Conservation (phyloP, 2,797 vertebrate genomes). For the Novumbra hubbsi region DNA sequence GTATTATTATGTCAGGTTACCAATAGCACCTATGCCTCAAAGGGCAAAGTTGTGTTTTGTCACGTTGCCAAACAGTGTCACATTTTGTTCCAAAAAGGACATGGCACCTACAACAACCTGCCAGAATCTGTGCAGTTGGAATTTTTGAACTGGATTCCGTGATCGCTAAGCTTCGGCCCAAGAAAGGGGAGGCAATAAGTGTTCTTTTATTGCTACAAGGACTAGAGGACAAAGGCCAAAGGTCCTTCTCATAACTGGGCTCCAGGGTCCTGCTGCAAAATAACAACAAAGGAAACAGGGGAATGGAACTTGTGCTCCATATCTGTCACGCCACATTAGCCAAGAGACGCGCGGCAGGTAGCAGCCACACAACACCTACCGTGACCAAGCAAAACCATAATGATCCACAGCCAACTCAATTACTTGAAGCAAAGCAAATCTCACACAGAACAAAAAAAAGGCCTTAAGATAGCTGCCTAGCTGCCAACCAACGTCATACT, state of each 20-base stretch:
- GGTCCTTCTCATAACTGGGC: slow-evolving; percentile 61
- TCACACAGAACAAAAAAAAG: slow-evolving; percentile 50
- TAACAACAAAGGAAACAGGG: slow-evolving; percentile 61
- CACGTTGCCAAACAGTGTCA: slow-evolving; percentile 61
- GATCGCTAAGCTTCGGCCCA: slow-evolving; percentile 55
- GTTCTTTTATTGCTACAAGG: slow-evolving; percentile 55
- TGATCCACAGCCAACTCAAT: slow-evolving; percentile 60
- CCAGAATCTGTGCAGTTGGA: slow-evolving; percentile 46
- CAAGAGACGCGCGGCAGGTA: slow-evolving; percentile 54
- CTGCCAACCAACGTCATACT: slow-evolving; percentile 65
- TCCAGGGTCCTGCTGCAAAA: slow-evolving; percentile 55
- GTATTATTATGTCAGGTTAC: slow-evolving; percentile 70
- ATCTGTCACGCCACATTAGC: slow-evolving; percentile 67
- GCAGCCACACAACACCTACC: slow-evolving; percentile 64
- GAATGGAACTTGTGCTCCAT: slow-evolving; percentile 60
- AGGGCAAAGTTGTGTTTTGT: slow-evolving; percentile 48
- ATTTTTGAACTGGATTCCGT: slow-evolving; percentile 54
- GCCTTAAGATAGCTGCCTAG: slow-evolving; percentile 54
- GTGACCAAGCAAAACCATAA: slow-evolving; percentile 66
- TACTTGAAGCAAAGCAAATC: slow-evolving; percentile 48
- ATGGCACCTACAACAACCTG: slow-evolving; percentile 40
- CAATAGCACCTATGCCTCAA: slow-evolving; percentile 55
- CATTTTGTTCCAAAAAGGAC: slow-evolving; percentile 59
- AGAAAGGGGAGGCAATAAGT: slow-evolving; percentile 28
- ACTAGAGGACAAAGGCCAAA: slow-evolving; percentile 66